Percentiles rank a stretch among this genome's conserved stretches.
Evolutionary conservation across 2,888 invertebrate species (phyloP).

Genomic region (Mesopsocus fuscifrons): DNA sequence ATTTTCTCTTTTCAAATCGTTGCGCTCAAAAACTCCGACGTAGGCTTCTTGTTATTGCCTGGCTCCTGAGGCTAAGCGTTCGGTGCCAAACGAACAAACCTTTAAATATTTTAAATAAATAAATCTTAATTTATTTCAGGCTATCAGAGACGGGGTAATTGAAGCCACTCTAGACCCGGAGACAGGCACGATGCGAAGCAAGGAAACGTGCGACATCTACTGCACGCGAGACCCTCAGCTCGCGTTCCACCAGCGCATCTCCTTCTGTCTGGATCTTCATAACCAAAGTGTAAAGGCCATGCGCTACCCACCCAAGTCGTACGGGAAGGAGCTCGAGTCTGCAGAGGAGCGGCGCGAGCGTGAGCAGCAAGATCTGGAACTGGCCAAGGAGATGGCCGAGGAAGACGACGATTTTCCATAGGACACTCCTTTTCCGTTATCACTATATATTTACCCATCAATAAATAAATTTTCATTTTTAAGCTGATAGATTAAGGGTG

Average conservation of each 20-base stretch:
- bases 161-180: conserved; percentile 94
- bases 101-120: no score
- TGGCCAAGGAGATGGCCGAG: conserved; percentile 99
- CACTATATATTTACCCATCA: no score
- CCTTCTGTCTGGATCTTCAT: conserved; percentile 92
- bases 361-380: conserved; percentile 93
- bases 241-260: conserved; percentile 92
- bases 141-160: conserved; percentile 94
- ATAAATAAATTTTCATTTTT: no score
- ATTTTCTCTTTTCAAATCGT: no score
- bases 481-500: no score
- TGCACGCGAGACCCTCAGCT: conserved; percentile 90
- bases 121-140: no score
- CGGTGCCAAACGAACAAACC: no score
- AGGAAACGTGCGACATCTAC: conserved; percentile 92
- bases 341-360: conserved; percentile 90
- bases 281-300: conserved; percentile 99
- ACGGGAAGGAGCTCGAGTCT: conserved; percentile 93
- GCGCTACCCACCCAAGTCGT: conserved; percentile 97
- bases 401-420: conserved; percentile 70
- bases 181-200: conserved; percentile 91
- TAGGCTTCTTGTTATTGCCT: no score
- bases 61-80: no score
- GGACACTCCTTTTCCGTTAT: not conserved
- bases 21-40: no score